Evolutionary conservation across 1,140 invertebrate species (phyloP).

Genomic region (Brachionus paranguensis): DNA sequence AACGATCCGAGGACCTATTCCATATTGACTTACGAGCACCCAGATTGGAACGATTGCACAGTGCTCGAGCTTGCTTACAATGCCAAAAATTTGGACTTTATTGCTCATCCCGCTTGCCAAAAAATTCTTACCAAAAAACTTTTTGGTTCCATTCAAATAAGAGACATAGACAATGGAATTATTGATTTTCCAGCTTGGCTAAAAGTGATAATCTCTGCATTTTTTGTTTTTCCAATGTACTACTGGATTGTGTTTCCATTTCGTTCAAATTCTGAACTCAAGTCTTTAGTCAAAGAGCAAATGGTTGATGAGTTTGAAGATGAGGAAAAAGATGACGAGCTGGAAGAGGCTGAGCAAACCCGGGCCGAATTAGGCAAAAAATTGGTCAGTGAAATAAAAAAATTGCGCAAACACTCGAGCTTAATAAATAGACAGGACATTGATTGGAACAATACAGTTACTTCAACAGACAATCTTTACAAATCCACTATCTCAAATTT

Average conservation of each 20-base stretch:
- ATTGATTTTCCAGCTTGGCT: conserved; percentile 49
- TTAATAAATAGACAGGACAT: background rate
- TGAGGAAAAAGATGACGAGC: conserved; percentile 19
- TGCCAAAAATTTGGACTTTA: conserved; percentile 50
- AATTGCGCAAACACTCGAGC: conserved; percentile 24
- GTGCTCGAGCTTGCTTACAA: conserved; percentile 49
- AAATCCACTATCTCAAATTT: background rate
- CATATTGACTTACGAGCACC: conserved; percentile 49
- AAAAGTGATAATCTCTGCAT: conserved; percentile 54
- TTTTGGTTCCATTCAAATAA: conserved; percentile 51
- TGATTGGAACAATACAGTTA: background rate
- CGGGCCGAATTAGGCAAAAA: conserved; percentile 20
- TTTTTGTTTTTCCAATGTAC: conserved; percentile 56
- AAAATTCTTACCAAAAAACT: conserved; percentile 54
- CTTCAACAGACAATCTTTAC: background rate
- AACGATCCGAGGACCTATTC: conserved; percentile 50
- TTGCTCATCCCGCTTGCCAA: conserved; percentile 57
- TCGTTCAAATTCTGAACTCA: background rate
- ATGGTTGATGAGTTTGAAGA: background rate
- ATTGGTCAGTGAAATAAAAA: conserved; percentile 27
- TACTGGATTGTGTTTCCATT: conserved; percentile 52
- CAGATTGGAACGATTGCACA: conserved; percentile 52
- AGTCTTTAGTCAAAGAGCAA: background rate
- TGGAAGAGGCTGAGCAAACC: conserved; percentile 27
- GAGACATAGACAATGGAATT: conserved; percentile 51